Conservation (phyloP, 2,888 invertebrate species). For the Strigamia transsilvanica region DNA sequence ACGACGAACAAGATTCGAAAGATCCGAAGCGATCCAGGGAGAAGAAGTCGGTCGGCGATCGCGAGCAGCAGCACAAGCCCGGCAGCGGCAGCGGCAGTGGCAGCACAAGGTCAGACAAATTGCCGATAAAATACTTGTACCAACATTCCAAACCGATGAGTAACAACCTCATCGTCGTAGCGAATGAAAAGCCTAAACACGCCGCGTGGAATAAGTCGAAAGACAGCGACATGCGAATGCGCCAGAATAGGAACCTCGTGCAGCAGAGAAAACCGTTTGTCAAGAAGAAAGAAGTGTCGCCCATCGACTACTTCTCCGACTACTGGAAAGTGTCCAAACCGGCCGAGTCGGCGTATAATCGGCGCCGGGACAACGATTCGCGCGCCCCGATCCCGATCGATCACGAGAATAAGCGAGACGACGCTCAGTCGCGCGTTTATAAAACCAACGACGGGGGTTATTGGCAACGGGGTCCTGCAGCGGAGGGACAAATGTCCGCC, state of each 20-base stretch:
- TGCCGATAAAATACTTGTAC: neutral
- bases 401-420: neutral
- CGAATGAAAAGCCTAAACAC: neutral
- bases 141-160: neutral
- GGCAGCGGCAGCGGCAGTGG: neutral
- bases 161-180: neutral
- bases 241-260: neutral
- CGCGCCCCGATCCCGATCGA: neutral
- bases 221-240: neutral
- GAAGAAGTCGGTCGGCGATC: neutral
- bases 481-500: neutral
- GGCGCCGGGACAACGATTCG: neutral
- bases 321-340: constrained; percentile 21
- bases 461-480: neutral
- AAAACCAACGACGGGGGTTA: neutral
- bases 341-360: neutral
- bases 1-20: neutral
- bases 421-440: neutral
- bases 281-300: neutral
- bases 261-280: neutral
- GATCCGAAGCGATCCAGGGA: neutral
- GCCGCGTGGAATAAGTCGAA: neutral
- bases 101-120: neutral
- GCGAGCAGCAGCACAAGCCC: neutral
- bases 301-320: constrained; percentile 22